phyloP scores from a whole-genome alignment of 1,140 invertebrate genomes.

The Cotesia typhae region DNA sequence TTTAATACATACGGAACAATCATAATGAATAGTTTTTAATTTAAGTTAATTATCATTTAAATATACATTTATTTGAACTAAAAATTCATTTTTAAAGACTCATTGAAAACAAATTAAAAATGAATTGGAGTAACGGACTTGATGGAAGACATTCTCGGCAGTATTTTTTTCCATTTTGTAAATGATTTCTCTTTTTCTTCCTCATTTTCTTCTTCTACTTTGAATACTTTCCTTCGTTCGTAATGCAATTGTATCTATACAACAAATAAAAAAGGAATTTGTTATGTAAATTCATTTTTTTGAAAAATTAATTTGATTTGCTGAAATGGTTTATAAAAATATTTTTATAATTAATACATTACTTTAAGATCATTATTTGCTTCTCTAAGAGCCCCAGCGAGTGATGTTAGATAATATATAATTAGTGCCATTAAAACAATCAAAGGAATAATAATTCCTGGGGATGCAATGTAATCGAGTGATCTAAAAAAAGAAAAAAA shows the following conservation, averaged over 20 bases:
- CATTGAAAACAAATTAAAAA: too few species aligned
- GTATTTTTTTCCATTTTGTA: slow-evolving; percentile 75
- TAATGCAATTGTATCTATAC: slow-evolving; percentile 79
- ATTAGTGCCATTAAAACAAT: slow-evolving; percentile 90
- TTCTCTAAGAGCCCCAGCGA: slow-evolving; percentile 89
- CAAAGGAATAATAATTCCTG: slow-evolving; percentile 92
- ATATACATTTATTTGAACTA: too few species aligned
- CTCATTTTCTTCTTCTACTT: slow-evolving; percentile 77
- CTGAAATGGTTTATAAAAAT: background rate
- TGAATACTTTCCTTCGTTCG: slow-evolving; percentile 91
- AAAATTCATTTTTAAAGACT: too few species aligned
- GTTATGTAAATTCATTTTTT: slow-evolving; percentile 9
- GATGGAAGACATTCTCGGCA: slow-evolving; percentile 68
- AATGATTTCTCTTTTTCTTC: slow-evolving; percentile 71
- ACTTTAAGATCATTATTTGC: slow-evolving; percentile 93
- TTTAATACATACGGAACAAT: too few species aligned
- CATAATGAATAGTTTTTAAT: too few species aligned
- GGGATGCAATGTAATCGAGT: slow-evolving; percentile 88
- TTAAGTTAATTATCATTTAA: too few species aligned
- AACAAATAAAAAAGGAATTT: background rate
- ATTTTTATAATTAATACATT: slow-evolving; percentile 41
- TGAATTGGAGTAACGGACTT: slow-evolving; percentile 51
- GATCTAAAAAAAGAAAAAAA: slow-evolving; percentile 69
- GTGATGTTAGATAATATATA: slow-evolving; percentile 93
- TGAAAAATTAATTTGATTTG: background rate